Conservation (phyloP, 1,140 invertebrate species). For the Mercenaria mercenaria region DNA sequence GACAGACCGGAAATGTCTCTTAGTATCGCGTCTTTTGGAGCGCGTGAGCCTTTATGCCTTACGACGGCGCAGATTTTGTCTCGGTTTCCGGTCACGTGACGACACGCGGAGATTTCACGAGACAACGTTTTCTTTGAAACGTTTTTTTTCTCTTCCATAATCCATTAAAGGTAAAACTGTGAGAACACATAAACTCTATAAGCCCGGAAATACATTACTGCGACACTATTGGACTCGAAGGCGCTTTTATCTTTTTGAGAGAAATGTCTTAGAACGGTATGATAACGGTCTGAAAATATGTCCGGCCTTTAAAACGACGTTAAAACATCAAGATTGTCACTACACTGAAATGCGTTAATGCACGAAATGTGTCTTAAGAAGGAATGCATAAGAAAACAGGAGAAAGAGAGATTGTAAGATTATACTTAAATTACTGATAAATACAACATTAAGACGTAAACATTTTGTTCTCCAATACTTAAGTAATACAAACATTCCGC, state of each 20-base stretch:
- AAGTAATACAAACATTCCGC: neutral
- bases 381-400: neutral
- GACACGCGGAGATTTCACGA: slow-evolving; percentile 5
- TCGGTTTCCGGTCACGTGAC: slow-evolving; percentile 53
- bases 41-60: slow-evolving; percentile 58
- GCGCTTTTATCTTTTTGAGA: slow-evolving; percentile 24
- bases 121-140: slow-evolving; percentile 31
- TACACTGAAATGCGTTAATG: slow-evolving; percentile 20
- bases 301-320: slow-evolving; percentile 30
- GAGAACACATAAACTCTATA: slow-evolving; percentile 51
- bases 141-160: slow-evolving; percentile 24
- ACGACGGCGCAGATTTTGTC: slow-evolving; percentile 54
- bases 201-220: slow-evolving; percentile 48
- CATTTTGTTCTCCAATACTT: neutral
- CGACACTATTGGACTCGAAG: neutral
- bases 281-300: slow-evolving; percentile 32
- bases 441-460: neutral
- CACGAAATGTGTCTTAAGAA: slow-evolving; percentile 1
- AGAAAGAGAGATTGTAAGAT: neutral
- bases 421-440: neutral
- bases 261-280: neutral
- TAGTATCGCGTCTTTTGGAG: slow-evolving; percentile 40
- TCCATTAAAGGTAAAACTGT: slow-evolving; percentile 65
- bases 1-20: slow-evolving; percentile 47
- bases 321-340: slow-evolving; percentile 4